Percentiles rank a stretch among this genome's conserved stretches.
These are phyloP conservation scores for Scaptomyza reducta DNA, from an alignment of 2,888 invertebrate species.

Conservation along the genomic window DNA sequence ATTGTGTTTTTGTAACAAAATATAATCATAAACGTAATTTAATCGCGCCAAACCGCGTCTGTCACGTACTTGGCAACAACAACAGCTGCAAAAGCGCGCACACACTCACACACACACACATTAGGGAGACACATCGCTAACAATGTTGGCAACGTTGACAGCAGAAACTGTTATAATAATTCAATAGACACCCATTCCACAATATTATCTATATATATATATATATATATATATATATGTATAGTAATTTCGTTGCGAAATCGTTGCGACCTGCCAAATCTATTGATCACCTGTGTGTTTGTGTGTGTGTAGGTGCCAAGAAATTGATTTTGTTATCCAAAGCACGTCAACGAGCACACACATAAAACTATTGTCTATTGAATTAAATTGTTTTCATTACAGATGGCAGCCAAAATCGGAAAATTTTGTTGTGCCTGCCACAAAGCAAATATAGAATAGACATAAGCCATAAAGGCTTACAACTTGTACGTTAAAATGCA, in stretches of 20 bases:
- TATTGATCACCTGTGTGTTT: constrained; percentile 63
- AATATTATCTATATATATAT: constrained; percentile 60
- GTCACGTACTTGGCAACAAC: constrained; percentile 74
- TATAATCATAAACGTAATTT: constrained; percentile 80
- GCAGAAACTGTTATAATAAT: constrained; percentile 80
- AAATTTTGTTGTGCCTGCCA: constrained; percentile 37
- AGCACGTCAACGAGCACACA: constrained; percentile 66
- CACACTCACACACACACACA: constrained; percentile 23
- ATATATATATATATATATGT: constrained; percentile 26
- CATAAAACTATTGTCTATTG: constrained; percentile 72
- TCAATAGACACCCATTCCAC: constrained; percentile 72
- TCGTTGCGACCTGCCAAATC: constrained; percentile 70
- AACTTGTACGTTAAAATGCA: constrained; percentile 14
- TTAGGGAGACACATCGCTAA: constrained; percentile 42
- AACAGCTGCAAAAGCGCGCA: constrained; percentile 1
- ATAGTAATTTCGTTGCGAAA: constrained; percentile 66
- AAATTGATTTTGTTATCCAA: constrained; percentile 76
- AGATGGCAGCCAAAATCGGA: constrained; percentile 62
- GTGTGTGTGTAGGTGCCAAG: constrained; percentile 34
- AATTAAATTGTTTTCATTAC: constrained; percentile 79
- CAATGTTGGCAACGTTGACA: constrained; percentile 71
- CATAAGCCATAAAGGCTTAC: constrained; percentile 11
- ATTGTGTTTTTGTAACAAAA: constrained; percentile 74
- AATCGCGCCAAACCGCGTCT: constrained; percentile 80
- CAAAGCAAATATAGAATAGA: constrained; percentile 8